Evolutionary conservation across 2,797 vertebrate genomes (phyloP), one percentile per base, ranked within the genome.

Genomic region (Sebastolobus altivelis): DNA sequence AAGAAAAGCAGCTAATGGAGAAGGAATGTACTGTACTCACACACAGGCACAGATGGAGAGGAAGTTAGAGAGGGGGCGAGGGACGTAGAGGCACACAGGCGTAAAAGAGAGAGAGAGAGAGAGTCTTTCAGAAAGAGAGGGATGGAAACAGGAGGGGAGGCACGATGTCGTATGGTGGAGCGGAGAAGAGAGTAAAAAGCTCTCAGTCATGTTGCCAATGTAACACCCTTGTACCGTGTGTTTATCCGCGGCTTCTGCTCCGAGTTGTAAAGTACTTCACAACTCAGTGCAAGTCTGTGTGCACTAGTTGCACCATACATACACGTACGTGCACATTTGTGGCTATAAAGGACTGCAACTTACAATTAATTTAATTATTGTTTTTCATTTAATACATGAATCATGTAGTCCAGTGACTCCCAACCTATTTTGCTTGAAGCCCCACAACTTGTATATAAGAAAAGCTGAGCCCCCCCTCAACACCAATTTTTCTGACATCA

Each of bases 1-100:
- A 82, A 83, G 84, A 81, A 80, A 84, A 83, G 83, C 86, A 80
- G 83, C 88, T 93, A 92, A 93, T 93, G 90, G 92, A 91, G 83
- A 91, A 93, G 87, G 85, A 89, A 78, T 93, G 92, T 90, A 89
- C 82, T 83, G 89, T 88, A 90, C 85, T 82, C 81, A 72, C 79
- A 79, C 83, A 81, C 62, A 35, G 77, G 81, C 76, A 77, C 90
- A 91, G 89, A 86, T 82, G 88, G 89, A 84, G 83, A 79, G 73
- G 29, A 5, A 80, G 54, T 66, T 69, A 75, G 65, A 62, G 60
- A 72, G 71, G 56, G 75, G 60, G 71, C 4, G 81, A 87, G 75
- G 79, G 77, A 81, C 35, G 22, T 31, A 54, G 59, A 79, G 65
- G 70, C 58, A 35, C 74, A 69, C 8, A 25, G 79, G 75, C 65